Base-by-base conservation (phyloP, 2,888 invertebrate species). In the Cheilosia pagana region DNA sequence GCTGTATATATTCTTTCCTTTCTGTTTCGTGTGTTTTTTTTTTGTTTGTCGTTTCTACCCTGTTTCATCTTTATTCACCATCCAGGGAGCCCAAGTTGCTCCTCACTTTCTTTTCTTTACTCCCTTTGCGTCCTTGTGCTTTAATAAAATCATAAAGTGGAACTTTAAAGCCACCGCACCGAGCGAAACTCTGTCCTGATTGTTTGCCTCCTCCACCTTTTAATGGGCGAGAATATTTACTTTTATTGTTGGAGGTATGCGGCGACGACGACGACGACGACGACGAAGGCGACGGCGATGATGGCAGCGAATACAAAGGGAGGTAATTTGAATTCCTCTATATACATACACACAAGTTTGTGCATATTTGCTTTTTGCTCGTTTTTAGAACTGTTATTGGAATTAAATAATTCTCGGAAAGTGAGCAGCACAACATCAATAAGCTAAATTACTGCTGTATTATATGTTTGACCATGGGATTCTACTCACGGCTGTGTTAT, bases 61-160 rank as follows among this genome's bases (percentile, higher is more conserved):
- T 35, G 50, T 25, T 16, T 12, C 55, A 39, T 28, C 5, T 23
- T 41, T 14, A 57, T 25, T 39, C 23, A 14, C 8, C 23, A 57
- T 45, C 50, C 50, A 6, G 12, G n/a, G 16, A 45, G 31, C 45
- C 45, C 19, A 31, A 48, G 62, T 28, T 43, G 25, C 10, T 52
- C n/a, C 43, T 28, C 21, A 28, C 1, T 45, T 52, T 19, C 43
- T 28, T 8, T 28, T 35, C 4, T 21, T 2, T 28, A 14, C 23
- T 12, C 23, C 12, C 12, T 50, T 16, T 52, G 25, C 62, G 16
- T 31, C n/a, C 6, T 16, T 21, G 19, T 45, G 35, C 53, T 72
- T 72, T 55, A 62, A 72, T 62, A 62, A 62, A 62, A 72, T 45
- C 43, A 55, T 62, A 52, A 72, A 72, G 52, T 59, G 28, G 16